phyloP scores from a whole-genome alignment of 2,888 invertebrate species.

The Ophonus ardosiacus region DNA sequence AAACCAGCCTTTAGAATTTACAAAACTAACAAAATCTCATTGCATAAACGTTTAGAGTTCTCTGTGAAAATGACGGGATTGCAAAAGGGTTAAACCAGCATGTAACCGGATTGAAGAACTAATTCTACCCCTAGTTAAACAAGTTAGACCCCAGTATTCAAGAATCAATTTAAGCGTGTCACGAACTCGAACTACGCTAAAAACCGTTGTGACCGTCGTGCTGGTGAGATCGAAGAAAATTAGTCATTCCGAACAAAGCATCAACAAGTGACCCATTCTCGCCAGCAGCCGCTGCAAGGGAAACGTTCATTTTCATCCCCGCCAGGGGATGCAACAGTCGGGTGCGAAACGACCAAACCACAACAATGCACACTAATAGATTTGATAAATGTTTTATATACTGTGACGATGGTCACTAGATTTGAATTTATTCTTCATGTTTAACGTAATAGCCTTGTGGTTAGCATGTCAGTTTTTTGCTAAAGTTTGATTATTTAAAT shows the following conservation, averaged over 20 bases:
- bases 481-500: too few relatives aligned
- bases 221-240: slow-evolving; percentile 32
- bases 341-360: too few relatives aligned
- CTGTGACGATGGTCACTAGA: too few relatives aligned
- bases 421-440: too few relatives aligned
- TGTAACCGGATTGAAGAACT: slow-evolving; percentile 23
- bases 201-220: slow-evolving; percentile 24
- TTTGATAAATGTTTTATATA: too few relatives aligned
- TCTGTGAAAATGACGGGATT: background rate
- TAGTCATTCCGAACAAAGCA: slow-evolving; percentile 51
- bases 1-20: background rate
- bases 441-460: too few relatives aligned
- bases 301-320: background rate
- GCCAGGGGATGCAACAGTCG: too few relatives aligned
- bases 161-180: slow-evolving; percentile 49
- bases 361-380: too few relatives aligned
- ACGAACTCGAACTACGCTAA: slow-evolving; percentile 24
- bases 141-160: slow-evolving; percentile 43
- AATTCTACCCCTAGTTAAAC: slow-evolving; percentile 39
- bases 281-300: background rate
- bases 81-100: slow-evolving; percentile 4
- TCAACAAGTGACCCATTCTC: slow-evolving; percentile 51
- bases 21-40: background rate
- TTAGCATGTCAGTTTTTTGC: too few relatives aligned
- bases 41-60: background rate